phyloP scores from a whole-genome alignment of 1,140 invertebrate genomes.

The Zaprionus tsacasi region DNA sequence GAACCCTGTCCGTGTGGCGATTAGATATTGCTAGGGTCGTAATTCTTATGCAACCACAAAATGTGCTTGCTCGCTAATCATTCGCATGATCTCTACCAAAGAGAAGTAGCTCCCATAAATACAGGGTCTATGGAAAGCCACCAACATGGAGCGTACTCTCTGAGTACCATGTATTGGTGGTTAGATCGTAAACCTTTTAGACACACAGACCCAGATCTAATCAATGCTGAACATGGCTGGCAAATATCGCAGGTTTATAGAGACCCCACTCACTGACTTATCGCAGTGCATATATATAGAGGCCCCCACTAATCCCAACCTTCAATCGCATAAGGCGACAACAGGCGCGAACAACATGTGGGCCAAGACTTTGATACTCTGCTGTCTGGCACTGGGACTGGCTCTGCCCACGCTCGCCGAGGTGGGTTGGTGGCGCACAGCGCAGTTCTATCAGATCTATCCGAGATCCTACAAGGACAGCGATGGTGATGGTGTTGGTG shows the following conservation, averaged over 20 bases:
- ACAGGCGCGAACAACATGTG: constrained; percentile 31
- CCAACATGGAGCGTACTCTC: neutral
- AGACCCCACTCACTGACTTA: constrained; percentile 44
- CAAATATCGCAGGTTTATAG: constrained; percentile 31
- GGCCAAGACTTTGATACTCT: constrained; percentile 57
- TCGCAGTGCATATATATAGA: constrained; percentile 68
- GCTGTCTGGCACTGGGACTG: constrained; percentile 54
- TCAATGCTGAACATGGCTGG: constrained; percentile 28
- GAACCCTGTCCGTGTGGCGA: constrained; percentile 12
- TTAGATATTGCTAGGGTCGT: constrained; percentile 47
- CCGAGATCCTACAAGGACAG: constrained; percentile 92
- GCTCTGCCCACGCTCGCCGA: constrained; percentile 61
- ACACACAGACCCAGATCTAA: constrained; percentile 22
- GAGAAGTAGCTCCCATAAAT: constrained; percentile 45
- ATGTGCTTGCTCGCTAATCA: constrained; percentile 45
- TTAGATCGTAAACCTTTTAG: constrained; percentile 28
- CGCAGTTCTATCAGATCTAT: constrained; percentile 91
- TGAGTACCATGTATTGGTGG: neutral
- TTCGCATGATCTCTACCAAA: constrained; percentile 53
- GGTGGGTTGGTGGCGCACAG: constrained; percentile 89
- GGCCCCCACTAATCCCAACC: constrained; percentile 45
- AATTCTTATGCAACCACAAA: constrained; percentile 43
- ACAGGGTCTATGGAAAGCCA: neutral
- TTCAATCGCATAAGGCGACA: constrained; percentile 22
- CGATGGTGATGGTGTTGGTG: constrained; percentile 91